Conservation (phyloP, 2,888 invertebrate genomes). For the Microctonus aethiopoides region DNA sequence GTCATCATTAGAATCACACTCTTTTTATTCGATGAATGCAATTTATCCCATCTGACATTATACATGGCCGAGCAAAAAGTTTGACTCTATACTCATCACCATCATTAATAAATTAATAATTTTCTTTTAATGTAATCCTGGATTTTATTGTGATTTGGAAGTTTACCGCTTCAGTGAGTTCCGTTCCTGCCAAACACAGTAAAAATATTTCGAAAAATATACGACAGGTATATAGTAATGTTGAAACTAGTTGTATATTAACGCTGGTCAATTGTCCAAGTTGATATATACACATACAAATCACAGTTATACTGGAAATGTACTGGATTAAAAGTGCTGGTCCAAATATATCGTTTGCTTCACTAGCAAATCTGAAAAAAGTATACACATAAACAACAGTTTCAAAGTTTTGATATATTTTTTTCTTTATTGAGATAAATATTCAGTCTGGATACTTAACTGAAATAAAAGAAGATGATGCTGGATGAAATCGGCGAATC, state of each 20-base stretch:
- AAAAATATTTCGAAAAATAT: background rate
- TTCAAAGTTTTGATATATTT: no score
- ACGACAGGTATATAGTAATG: background rate
- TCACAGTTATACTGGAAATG: background rate
- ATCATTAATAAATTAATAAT: no score
- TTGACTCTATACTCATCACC: background rate
- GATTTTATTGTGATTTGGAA: no score
- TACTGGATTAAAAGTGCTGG: background rate
- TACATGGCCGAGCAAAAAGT: background rate
- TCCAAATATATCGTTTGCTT: background rate
- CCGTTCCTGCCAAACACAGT: background rate
- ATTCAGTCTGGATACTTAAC: background rate
- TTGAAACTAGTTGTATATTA: background rate
- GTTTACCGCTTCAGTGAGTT: no score
- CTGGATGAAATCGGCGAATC: background rate
- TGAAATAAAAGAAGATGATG: background rate
- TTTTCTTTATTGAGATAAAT: no score
- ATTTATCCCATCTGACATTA: background rate
- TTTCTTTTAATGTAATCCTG: no score
- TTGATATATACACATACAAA: background rate
- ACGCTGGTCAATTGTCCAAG: background rate
- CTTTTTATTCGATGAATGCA: background rate
- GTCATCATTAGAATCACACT: background rate
- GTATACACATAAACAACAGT: no score
- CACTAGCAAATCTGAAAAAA: background rate